Percentiles rank a stretch among this genome's conserved stretches.
Conservation (phyloP, 2,113 vertebrate genomes). For the Rhineura floridana region DNA sequence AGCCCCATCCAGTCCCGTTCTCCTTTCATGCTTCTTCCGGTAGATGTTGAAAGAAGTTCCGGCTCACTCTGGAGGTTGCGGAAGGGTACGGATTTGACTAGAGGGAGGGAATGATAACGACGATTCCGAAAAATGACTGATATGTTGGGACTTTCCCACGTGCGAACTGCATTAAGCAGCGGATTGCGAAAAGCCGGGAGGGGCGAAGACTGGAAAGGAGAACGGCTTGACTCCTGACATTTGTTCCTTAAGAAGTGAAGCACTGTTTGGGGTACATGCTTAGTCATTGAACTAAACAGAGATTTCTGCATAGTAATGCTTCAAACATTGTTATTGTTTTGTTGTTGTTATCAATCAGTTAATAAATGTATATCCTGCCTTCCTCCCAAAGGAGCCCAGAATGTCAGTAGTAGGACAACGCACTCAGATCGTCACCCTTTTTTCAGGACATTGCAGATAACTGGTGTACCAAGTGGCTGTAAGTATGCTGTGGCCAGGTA, state of each 20-base stretch:
- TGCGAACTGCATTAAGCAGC: too few species aligned
- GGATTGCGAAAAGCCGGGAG: not conserved
- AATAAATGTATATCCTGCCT: too few species aligned
- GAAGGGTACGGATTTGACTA: not conserved
- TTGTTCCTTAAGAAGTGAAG: too few species aligned
- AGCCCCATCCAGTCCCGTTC: too few species aligned
- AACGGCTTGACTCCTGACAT: not conserved
- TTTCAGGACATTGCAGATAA: not conserved
- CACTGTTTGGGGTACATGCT: too few species aligned
- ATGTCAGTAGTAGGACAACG: rapidly evolving
- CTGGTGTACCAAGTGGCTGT: not conserved
- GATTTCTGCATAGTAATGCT: too few species aligned
- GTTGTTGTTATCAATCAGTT: not conserved
- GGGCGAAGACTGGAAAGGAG: too few species aligned
- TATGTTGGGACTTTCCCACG: not conserved
- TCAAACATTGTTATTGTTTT: too few species aligned
- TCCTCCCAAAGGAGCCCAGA: too few species aligned
- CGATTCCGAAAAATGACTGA: not conserved
- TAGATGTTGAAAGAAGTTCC: not conserved
- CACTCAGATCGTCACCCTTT: rapidly evolving
- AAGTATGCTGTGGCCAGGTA: too few species aligned
- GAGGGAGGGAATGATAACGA: rapidly evolving
- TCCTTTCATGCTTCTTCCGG: rapidly evolving
- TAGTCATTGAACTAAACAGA: too few species aligned
- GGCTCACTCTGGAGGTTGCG: not conserved